A percentile compares a stretch with the other conserved stretches of the same genome.
phyloP scores from a whole-genome alignment of 2,797 vertebrate species.

The Enteromius argenteus region DNA sequence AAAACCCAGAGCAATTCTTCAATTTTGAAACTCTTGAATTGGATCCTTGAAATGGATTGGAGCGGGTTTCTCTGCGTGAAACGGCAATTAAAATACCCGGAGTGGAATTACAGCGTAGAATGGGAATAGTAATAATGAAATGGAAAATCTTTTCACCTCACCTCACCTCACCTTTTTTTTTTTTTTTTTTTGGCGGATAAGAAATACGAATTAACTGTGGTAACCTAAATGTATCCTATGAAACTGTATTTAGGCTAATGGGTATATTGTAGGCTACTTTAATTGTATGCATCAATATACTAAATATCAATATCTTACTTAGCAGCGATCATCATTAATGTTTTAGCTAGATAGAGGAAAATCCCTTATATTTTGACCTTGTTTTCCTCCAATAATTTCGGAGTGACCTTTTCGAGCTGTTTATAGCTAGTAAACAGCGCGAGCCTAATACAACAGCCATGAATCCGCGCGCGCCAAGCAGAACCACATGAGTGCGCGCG shows the following conservation, averaged over 20 bases:
- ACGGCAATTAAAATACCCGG: not conserved
- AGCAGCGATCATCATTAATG: not conserved
- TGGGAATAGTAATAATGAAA: not conserved
- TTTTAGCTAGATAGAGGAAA: not conserved
- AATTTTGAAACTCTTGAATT: not conserved
- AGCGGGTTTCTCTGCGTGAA: not conserved
- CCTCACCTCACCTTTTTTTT: not conserved
- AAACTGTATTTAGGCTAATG: not conserved
- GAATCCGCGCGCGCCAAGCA: slow-evolving; percentile 24
- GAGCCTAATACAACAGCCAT: not conserved
- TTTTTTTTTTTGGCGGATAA: not conserved
- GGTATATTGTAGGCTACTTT: not conserved
- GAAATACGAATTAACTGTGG: not conserved
- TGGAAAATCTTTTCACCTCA: not conserved
- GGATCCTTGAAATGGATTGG: not conserved
- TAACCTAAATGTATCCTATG: not conserved
- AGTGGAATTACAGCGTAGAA: not conserved
- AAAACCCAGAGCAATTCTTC: not conserved
- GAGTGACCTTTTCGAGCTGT: not conserved
- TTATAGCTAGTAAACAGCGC: not conserved
- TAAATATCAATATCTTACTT: not conserved
- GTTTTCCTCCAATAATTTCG: not conserved
- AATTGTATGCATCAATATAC: not conserved
- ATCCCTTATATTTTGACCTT: not conserved
- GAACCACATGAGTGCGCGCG: slow-evolving; percentile 24